Percentiles rank a stretch among this genome's conserved stretches.
These are phyloP conservation scores for Spilogale gracilis DNA, from an alignment of 2,113 vertebrate genomes.

Conservation along the genomic window DNA sequence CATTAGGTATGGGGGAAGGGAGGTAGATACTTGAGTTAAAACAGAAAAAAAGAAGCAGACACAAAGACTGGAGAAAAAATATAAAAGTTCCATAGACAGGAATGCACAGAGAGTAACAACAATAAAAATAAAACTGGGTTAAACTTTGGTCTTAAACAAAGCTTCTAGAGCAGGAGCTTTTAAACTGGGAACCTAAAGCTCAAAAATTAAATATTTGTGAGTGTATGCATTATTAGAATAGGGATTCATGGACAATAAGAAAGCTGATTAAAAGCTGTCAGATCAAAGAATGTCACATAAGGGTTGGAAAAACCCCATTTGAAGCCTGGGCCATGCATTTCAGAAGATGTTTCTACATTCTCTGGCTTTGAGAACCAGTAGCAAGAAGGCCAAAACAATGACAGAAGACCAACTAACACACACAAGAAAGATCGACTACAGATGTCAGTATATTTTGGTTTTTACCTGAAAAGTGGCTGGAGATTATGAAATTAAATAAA, in stretches of 20 bases:
- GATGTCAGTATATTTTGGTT: not conserved
- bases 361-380: not conserved
- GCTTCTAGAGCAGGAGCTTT: not conserved
- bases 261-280: not conserved
- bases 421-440: not conserved
- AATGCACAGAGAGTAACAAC: not conserved
- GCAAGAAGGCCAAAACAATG: not conserved
- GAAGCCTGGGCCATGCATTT: not conserved
- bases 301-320: not conserved
- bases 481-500: not conserved
- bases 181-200: not conserved
- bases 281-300: not conserved
- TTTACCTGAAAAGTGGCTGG: not conserved
- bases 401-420: not conserved
- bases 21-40: not conserved
- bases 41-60: not conserved
- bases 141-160: not conserved
- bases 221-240: not conserved
- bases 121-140: not conserved
- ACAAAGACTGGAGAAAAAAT: not conserved
- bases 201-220: not conserved
- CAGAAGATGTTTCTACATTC: not conserved
- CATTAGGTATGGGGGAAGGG: not conserved
- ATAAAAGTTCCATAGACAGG: not conserved
- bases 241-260: not conserved